Evolutionary conservation across 2,113 vertebrate species (phyloP).

Genomic region (Pterocles burchelli): DNA sequence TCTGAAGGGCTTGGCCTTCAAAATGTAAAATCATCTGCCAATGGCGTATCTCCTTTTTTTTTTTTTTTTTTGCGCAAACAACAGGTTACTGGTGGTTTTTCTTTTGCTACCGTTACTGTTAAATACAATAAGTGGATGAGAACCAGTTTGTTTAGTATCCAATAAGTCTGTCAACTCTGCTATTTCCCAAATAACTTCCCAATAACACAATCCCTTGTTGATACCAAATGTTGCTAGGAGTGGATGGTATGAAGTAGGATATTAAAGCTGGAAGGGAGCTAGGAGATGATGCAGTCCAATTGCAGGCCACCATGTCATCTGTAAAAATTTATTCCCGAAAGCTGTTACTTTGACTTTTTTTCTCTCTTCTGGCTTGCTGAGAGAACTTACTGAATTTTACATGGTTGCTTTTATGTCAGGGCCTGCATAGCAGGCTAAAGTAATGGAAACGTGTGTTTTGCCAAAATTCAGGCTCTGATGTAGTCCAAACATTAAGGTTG

Average conservation of each 20-base stretch:
- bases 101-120: background rate
- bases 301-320: rapidly evolving
- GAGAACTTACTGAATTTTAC: background rate
- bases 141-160: background rate
- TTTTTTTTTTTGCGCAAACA: background rate
- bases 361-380: background rate
- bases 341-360: background rate
- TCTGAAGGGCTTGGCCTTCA: background rate
- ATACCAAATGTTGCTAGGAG: background rate
- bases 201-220: background rate
- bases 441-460: background rate
- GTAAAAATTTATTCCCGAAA: background rate
- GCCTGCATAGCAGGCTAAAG: background rate
- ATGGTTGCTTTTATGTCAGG: background rate
- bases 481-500: background rate
- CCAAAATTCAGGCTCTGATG: background rate
- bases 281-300: rapidly evolving
- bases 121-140: background rate
- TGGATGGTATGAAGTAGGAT: background rate
- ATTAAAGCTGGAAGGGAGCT: background rate
- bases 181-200: background rate
- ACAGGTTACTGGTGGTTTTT: background rate
- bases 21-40: background rate
- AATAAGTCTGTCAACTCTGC: background rate
- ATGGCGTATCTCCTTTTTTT: background rate